Percentiles rank a stretch among this genome's conserved stretches.
phyloP scores from a whole-genome alignment of 2,797 vertebrate species.

The Sandelia bainsii region DNA sequence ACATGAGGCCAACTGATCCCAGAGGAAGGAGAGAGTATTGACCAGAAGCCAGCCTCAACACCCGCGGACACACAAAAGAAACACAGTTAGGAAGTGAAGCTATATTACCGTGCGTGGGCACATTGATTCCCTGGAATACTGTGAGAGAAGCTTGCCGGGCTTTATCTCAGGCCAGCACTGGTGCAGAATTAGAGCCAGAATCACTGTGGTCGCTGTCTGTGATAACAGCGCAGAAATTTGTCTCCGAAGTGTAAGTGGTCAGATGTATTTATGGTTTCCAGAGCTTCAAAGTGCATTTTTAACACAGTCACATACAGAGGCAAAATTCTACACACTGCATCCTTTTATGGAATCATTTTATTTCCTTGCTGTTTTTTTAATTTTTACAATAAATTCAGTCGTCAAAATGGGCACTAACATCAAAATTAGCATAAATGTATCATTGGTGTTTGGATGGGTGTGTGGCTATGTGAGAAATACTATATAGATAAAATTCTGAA shows the following conservation, averaged over 20 bases:
- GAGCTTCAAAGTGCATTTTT: neutral
- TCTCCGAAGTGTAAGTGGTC: constrained; percentile 2
- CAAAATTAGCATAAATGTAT: neutral
- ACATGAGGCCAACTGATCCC: constrained; percentile 42
- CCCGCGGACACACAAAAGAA: constrained; percentile 43
- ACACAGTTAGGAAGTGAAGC: constrained; percentile 43
- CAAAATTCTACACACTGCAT: neutral
- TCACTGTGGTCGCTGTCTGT: constrained; percentile 10
- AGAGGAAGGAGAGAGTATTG: constrained; percentile 47
- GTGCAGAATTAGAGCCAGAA: constrained; percentile 28
- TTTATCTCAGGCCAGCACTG: constrained; percentile 41
- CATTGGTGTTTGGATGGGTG: neutral
- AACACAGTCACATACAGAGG: neutral
- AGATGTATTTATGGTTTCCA: constrained; percentile 22
- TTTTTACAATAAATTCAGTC: too few relatives aligned
- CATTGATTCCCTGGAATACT: constrained; percentile 48
- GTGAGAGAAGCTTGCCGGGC: constrained; percentile 18
- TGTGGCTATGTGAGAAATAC: neutral
- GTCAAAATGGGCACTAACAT: too few relatives aligned
- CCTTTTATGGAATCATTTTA: neutral
- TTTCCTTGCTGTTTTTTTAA: neutral
- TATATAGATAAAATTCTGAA: neutral
- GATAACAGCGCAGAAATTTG: constrained; percentile 14
- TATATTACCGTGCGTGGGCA: constrained; percentile 33
- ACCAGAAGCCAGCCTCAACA: constrained; percentile 45